Conservation (phyloP, 2,888 invertebrate genomes). For the Scaptomyza cyrtandrae region DNA sequence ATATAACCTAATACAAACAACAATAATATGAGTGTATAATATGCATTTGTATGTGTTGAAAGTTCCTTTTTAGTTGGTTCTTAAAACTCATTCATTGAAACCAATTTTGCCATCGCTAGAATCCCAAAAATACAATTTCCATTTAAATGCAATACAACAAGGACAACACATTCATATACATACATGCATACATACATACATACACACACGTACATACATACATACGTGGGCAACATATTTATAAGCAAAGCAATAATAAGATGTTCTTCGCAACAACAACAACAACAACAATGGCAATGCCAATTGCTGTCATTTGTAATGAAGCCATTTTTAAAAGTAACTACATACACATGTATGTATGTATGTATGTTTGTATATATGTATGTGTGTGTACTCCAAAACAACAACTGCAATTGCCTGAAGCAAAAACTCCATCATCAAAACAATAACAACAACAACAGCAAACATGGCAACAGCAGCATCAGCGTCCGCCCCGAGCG, state of each 20-base stretch:
- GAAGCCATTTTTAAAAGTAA: constrained; percentile 69
- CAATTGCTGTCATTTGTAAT: constrained; percentile 60
- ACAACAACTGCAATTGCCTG: constrained; percentile 23
- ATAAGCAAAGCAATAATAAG: constrained; percentile 30
- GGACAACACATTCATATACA: neutral
- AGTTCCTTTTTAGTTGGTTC: too few species aligned
- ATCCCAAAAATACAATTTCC: neutral
- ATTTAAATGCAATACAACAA: constrained; percentile 2
- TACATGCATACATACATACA: neutral
- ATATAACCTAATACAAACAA: too few species aligned
- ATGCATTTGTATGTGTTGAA: too few species aligned
- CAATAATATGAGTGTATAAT: too few species aligned
- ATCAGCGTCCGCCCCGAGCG: constrained; percentile 30
- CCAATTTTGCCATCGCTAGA: too few species aligned
- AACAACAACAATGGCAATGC: constrained; percentile 20
- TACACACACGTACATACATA: neutral
- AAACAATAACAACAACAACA: constrained; percentile 11
- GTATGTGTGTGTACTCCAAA: constrained; percentile 3
- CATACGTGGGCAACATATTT: neutral
- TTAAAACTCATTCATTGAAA: too few species aligned
- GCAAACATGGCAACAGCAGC: neutral
- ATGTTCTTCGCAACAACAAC: constrained; percentile 19
- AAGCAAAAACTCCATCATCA: constrained; percentile 43
- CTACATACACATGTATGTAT: constrained; percentile 22
- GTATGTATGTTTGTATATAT: constrained; percentile 8